These are phyloP conservation scores for Nomada fabriciana DNA, from an alignment of 2,888 invertebrate genomes.

Conservation along the genomic window DNA sequence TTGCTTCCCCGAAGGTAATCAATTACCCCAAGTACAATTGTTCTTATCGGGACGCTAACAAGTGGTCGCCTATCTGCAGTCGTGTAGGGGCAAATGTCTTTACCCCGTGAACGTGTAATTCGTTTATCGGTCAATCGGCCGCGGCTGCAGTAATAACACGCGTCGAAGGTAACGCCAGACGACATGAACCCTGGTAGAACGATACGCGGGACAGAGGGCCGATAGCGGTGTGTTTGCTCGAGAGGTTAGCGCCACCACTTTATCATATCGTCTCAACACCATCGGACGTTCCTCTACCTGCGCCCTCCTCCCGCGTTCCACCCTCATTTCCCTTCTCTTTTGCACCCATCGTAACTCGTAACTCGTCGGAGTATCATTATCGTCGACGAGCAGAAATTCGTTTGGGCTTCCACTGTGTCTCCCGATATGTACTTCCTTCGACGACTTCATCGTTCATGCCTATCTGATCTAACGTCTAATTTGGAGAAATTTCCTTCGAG, in stretches of 20 bases:
- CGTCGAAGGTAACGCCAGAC: conserved; percentile 48
- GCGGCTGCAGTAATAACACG: conserved; percentile 21
- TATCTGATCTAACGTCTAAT: too few relatives aligned
- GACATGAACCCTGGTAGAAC: conserved; percentile 32
- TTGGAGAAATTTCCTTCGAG: not conserved
- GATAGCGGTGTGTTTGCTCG: conserved; percentile 65
- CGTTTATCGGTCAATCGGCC: conserved; percentile 50
- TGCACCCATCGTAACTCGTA: conserved; percentile 14
- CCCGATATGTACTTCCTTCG: conserved; percentile 19
- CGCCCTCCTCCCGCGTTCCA: conserved; percentile 40
- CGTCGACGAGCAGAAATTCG: conserved; percentile 49
- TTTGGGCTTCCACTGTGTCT: conserved; percentile 37
- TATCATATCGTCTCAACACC: conserved; percentile 73
- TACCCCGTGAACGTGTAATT: conserved; percentile 49
- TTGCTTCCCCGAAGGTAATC: not conserved
- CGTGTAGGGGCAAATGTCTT: conserved; percentile 36
- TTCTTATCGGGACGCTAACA: conserved; percentile 46
- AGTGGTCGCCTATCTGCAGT: conserved; percentile 24
- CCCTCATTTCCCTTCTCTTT: conserved; percentile 34
- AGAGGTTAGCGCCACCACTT: conserved; percentile 75
- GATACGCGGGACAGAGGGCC: conserved; percentile 41
- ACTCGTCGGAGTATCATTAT: conserved; percentile 49
- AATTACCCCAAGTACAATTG: conserved; percentile 31
- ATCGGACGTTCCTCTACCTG: conserved; percentile 68
- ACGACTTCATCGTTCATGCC: too few relatives aligned